Evolutionary conservation across 2,888 invertebrate genomes (phyloP), one percentile per base, ranked within the genome.

Genomic region (Dicranocentrus wangi): DNA sequence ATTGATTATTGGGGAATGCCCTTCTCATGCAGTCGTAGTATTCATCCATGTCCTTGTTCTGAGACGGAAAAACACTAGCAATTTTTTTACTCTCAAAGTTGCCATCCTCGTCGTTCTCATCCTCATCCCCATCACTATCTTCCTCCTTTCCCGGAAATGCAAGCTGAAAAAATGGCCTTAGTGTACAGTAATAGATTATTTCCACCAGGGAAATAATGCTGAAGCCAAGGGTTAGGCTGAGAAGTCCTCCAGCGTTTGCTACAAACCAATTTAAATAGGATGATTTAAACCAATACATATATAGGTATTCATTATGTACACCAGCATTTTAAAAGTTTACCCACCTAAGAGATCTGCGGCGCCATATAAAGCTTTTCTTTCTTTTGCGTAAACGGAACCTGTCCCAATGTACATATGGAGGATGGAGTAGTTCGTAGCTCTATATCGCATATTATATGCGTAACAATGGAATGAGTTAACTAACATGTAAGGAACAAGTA

Each of bases 161-260:
- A n/a, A 23, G 13, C 27, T 60, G 27, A 42, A 53, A 65, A 53
- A 53, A 75, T 25, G 60, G 71, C 1, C 79, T 71, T 1, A 79
- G 42, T 0, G 79, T 79, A 32, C 32, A 79, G 28, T 51, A 79
- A 47, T 71, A 79, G 1, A 71, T 10, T 0, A 71, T 0, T 42
- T 79, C 79, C 8, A 71, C 32, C 1, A 79, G 0, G 17, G 65
- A 66, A 3, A 79, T 42, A 8, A 79, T 58, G 42, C 79, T 79
- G 27, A 65, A 27, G 1, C 79, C 79, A 10, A 79, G 60, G 13
- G 71, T 66, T 15, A 79, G 55, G 15, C 79, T 51, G 13, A 79
- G 71, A 2, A 71, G n/a, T 7, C 79, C 79, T 13, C 79, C 79
- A 2, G 71, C 79, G 58, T 66, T 65, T 2, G 65, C 79, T 79